A percentile compares a stretch with the other conserved stretches of the same genome.
Evolutionary conservation across 2,888 invertebrate genomes (phyloP).

Genomic region (Cotesia congregata): DNA sequence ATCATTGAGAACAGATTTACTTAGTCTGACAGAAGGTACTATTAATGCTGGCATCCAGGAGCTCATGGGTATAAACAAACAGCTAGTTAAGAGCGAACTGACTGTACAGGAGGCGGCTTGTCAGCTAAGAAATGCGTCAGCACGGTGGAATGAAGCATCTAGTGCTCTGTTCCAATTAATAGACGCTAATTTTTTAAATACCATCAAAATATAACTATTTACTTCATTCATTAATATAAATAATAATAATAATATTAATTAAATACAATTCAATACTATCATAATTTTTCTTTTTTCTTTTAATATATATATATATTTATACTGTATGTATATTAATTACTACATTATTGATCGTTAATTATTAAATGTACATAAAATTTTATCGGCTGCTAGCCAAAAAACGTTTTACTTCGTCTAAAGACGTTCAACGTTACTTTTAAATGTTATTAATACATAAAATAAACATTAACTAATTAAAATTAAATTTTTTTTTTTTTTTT

Average conservation of each 20-base stretch:
- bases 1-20: conserved; percentile 62
- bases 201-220: conserved; percentile 57
- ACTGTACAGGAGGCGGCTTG: conserved; percentile 66
- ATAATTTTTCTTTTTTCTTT: background rate
- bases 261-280: background rate
- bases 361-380: conserved; percentile 1
- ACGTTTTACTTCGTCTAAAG: background rate
- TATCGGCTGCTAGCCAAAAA: conserved; percentile 1
- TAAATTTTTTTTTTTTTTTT: background rate
- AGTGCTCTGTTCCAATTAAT: conserved; percentile 58
- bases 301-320: background rate
- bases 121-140: conserved; percentile 61
- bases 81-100: conserved; percentile 64
- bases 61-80: conserved; percentile 61
- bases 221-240: conserved; percentile 14
- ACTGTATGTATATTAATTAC: conserved; percentile 27
- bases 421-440: background rate
- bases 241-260: conserved; percentile 31
- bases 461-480: conserved; percentile 34
- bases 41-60: conserved; percentile 60
- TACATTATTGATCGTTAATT: background rate
- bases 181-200: conserved; percentile 62
- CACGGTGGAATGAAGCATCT: conserved; percentile 58
- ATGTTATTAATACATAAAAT: background rate
- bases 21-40: conserved; percentile 58